Evolutionary conservation across 2,113 vertebrate species (phyloP).

Genomic region (Cynocephalus volans): DNA sequence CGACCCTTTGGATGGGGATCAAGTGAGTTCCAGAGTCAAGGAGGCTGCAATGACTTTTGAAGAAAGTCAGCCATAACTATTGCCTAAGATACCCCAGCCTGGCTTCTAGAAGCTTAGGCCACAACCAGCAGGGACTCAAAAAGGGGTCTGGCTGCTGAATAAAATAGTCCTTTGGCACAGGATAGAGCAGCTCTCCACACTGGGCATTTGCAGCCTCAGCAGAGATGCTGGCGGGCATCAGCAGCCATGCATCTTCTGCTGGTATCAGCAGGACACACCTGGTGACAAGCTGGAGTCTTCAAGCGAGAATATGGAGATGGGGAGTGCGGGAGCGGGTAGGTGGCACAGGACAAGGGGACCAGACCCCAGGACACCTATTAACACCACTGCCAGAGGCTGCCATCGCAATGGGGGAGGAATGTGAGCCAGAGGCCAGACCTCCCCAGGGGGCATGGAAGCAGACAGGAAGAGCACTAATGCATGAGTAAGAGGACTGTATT

Average conservation of each 20-base stretch:
- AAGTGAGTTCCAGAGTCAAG: not conserved
- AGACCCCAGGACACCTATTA: not conserved
- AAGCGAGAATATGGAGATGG: not conserved
- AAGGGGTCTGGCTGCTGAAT: not conserved
- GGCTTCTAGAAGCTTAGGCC: not conserved
- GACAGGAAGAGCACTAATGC: not conserved
- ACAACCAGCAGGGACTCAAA: not conserved
- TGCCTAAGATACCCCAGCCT: not conserved
- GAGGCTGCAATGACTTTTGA: not conserved
- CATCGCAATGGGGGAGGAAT: not conserved
- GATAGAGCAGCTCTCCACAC: not conserved
- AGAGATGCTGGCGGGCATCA: not conserved
- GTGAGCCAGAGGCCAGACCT: not conserved
- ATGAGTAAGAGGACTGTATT: not conserved
- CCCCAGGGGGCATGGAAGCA: not conserved
- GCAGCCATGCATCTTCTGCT: not conserved
- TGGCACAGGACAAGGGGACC: not conserved
- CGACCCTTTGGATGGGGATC: not conserved
- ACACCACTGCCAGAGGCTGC: not conserved
- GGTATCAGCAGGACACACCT: conserved; percentile 49
- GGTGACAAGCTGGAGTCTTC: not conserved
- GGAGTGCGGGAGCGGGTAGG: not conserved
- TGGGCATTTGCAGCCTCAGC: not conserved
- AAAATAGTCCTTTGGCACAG: not conserved
- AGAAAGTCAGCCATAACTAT: conserved; percentile 2